Percentiles rank a stretch among this genome's conserved stretches.
Evolutionary conservation across 1,140 invertebrate genomes (phyloP).

Genomic region (Zaprionus capensis): DNA sequence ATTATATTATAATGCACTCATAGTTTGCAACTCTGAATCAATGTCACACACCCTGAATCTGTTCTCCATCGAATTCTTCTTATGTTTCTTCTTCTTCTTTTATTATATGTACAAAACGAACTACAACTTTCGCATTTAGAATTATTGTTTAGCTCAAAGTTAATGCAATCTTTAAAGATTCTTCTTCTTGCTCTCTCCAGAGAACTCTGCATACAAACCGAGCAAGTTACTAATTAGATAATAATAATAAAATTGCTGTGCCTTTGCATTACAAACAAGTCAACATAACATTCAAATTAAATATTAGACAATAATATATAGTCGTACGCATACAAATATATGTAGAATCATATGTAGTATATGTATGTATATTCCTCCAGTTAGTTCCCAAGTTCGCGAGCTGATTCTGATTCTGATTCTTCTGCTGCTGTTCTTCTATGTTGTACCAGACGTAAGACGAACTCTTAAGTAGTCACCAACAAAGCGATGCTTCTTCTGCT

Average conservation of each 20-base stretch:
- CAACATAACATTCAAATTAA: constrained; percentile 78
- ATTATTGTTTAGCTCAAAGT: constrained; percentile 15
- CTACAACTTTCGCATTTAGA: constrained; percentile 40
- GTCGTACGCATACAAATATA: constrained; percentile 24
- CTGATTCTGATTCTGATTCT: constrained; percentile 16
- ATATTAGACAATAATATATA: constrained; percentile 66
- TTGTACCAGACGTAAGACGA: constrained; percentile 15
- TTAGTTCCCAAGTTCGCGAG: constrained; percentile 13
- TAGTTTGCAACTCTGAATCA: constrained; percentile 35
- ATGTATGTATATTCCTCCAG: constrained; percentile 8
- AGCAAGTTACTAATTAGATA: constrained; percentile 23
- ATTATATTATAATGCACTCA: constrained; percentile 43
- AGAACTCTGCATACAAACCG: not conserved
- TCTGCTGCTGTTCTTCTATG: constrained; percentile 2
- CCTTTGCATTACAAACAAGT: constrained; percentile 76
- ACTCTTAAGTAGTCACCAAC: constrained; percentile 52
- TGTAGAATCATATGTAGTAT: not conserved
- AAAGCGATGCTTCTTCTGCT: constrained; percentile 1
- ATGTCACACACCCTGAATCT: not conserved
- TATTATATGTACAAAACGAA: constrained; percentile 58
- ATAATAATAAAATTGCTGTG: constrained; percentile 49
- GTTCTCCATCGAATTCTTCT: not conserved
- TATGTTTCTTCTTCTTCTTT: not conserved
- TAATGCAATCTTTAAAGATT: not conserved
- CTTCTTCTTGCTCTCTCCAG: not conserved